phyloP scores from a whole-genome alignment of 2,113 vertebrate species.

The Tupaia tana region DNA sequence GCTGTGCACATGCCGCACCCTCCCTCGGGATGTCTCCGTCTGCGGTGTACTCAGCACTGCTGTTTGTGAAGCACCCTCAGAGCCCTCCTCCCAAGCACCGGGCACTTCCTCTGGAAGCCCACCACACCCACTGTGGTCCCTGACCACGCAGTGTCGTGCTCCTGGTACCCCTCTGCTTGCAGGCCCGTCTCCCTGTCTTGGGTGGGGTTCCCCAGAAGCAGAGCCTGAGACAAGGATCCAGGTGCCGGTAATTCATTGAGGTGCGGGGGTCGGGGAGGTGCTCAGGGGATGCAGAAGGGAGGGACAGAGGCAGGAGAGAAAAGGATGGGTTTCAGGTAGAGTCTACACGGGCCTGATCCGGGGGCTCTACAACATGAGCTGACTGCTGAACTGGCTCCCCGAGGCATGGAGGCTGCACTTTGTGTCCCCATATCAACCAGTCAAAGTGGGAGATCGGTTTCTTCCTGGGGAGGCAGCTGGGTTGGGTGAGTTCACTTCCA shows the following conservation, averaged over 20 bases:
- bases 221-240: background rate
- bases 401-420: background rate
- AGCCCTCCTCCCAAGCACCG: background rate
- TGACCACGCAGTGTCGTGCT: background rate
- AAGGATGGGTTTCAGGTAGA: background rate
- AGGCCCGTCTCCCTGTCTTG: background rate
- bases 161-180: background rate
- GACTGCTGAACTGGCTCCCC: background rate
- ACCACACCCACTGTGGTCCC: background rate
- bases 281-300: background rate
- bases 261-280: background rate
- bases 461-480: background rate
- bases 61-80: background rate
- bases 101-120: background rate
- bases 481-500: background rate
- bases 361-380: background rate
- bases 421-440: background rate
- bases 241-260: background rate
- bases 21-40: background rate
- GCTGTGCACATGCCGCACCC: rapidly evolving
- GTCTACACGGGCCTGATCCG: background rate
- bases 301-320: background rate
- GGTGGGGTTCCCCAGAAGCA: background rate
- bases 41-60: background rate
- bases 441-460: background rate